A percentile compares a stretch with the other conserved stretches of the same genome.
These are phyloP conservation scores for Doryteuthis pealeii DNA, from an alignment of 1,140 invertebrate genomes.

Conservation along the genomic window DNA sequence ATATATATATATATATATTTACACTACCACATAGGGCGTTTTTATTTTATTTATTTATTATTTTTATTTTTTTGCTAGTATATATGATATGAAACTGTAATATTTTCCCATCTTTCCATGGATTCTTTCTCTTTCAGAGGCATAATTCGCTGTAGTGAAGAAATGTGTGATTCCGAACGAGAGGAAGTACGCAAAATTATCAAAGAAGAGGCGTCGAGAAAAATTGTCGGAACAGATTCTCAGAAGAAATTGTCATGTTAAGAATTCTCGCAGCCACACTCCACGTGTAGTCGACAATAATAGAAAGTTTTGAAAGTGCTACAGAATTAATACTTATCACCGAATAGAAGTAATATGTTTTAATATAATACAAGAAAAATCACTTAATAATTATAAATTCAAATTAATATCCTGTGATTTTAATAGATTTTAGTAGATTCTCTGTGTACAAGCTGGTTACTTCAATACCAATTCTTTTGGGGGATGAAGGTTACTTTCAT, in stretches of 20 bases:
- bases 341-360: slow-evolving; percentile 74
- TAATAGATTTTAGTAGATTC: too few species aligned
- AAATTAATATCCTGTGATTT: too few species aligned
- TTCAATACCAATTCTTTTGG: too few species aligned
- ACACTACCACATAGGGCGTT: too few species aligned
- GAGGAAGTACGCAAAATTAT: slow-evolving; percentile 93
- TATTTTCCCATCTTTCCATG: not conserved
- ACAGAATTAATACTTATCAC: slow-evolving; percentile 84
- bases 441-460: too few species aligned
- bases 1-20: too few species aligned
- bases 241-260: slow-evolving; percentile 88
- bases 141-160: slow-evolving; percentile 92
- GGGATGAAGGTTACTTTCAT: too few species aligned
- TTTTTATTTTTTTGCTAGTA: too few species aligned
- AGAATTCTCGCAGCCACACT: slow-evolving; percentile 77
- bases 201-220: slow-evolving; percentile 75
- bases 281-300: slow-evolving; percentile 80
- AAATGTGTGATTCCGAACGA: slow-evolving; percentile 80
- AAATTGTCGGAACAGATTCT: slow-evolving; percentile 54
- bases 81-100: too few species aligned
- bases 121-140: slow-evolving; percentile 68
- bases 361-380: not conserved
- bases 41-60: too few species aligned
- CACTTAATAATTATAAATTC: too few species aligned
- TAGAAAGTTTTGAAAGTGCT: slow-evolving; percentile 83